Conservation (phyloP, 2,888 invertebrate species). For the Netelia fuscicornis region DNA sequence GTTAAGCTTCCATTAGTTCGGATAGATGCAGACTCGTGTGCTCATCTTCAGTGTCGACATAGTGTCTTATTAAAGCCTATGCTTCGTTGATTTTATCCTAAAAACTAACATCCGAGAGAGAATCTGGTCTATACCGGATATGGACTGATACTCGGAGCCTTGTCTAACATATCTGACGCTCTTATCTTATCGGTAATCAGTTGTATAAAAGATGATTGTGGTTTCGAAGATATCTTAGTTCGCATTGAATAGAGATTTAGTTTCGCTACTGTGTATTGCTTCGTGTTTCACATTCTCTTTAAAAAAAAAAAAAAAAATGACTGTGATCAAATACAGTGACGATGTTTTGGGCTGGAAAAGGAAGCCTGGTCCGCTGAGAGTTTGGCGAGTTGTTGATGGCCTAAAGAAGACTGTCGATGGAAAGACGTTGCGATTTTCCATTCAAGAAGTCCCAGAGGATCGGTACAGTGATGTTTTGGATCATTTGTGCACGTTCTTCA, state of each 20-base stretch:
- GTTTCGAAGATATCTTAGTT: background rate
- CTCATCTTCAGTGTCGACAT: background rate
- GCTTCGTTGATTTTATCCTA: too few species aligned
- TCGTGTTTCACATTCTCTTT: background rate
- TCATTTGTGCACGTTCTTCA: conserved; percentile 75
- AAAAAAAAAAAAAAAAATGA: conserved; percentile 18
- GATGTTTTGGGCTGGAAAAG: conserved; percentile 64
- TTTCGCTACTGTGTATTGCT: background rate
- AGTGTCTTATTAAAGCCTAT: background rate
- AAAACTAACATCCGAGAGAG: too few species aligned
- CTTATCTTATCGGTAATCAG: background rate
- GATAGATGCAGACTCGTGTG: background rate
- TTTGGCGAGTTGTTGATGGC: conserved; percentile 77
- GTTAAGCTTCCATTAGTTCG: background rate
- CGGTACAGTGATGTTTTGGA: conserved; percentile 77
- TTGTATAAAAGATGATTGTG: background rate
- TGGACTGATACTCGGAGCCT: too few species aligned
- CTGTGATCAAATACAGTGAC: conserved; percentile 17
- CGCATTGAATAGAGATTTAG: background rate
- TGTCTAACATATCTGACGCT: background rate
- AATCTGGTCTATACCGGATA: too few species aligned
- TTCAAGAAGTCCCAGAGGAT: conserved; percentile 80
- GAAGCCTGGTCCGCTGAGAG: conserved; percentile 75
- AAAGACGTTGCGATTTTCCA: conserved; percentile 74
- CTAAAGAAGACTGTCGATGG: conserved; percentile 68